Evolutionary conservation across 92 coral and sea anemone genomes (phyloP).

Genomic region (Epizoanthus ramosus): DNA sequence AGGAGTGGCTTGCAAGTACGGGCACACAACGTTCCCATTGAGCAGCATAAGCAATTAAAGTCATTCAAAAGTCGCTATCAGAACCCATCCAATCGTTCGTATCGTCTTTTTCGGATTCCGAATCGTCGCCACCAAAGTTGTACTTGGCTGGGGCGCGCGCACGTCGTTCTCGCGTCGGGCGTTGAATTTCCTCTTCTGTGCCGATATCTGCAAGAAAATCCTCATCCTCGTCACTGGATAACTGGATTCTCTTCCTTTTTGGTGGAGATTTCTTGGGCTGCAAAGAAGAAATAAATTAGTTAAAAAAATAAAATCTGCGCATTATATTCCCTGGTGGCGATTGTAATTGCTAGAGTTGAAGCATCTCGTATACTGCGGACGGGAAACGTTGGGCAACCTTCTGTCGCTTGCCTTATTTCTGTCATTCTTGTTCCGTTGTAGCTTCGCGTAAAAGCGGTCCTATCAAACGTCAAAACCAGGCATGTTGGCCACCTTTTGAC

Average conservation of each 20-base stretch:
- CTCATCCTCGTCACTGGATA: constrained; percentile 33
- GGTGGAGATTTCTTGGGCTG: constrained; percentile 41
- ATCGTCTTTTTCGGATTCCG: not conserved
- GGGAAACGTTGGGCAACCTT: too few species aligned
- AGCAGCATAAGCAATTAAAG: not conserved
- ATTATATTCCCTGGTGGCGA: too few species aligned
- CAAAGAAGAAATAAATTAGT: not conserved
- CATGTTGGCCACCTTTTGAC: too few species aligned
- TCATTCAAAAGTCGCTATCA: constrained; percentile 31
- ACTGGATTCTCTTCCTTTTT: constrained; percentile 5
- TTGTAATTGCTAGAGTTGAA: too few species aligned
- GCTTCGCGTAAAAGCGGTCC: too few species aligned
- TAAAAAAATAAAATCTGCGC: not conserved
- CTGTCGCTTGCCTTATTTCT: too few species aligned
- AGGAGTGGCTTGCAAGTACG: too few species aligned
- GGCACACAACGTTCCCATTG: not conserved
- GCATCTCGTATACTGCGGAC: too few species aligned
- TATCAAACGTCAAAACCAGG: too few species aligned
- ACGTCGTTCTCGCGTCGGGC: constrained; percentile 33
- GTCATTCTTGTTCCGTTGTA: too few species aligned
- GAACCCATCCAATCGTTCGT: constrained; percentile 38
- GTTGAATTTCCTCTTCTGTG: constrained; percentile 11
- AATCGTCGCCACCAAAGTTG: constrained; percentile 19
- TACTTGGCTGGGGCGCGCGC: constrained; percentile 20
- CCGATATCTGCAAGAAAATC: not conserved